Conservation (phyloP, 2,888 invertebrate species). For the Drosophila anomelani region DNA sequence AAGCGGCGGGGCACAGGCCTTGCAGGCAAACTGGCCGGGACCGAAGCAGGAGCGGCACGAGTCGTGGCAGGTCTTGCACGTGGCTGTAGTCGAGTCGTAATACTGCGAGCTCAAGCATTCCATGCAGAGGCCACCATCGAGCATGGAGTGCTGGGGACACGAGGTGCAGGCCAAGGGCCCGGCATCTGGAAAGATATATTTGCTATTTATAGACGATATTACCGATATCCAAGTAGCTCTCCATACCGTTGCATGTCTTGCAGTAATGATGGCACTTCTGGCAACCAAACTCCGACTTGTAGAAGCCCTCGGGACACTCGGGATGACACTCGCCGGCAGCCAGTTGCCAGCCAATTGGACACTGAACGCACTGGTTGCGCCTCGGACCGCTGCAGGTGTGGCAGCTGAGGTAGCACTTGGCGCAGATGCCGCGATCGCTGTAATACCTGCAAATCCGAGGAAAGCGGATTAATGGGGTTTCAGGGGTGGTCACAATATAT, state of each 20-base stretch:
- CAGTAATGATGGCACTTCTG: constrained; percentile 96
- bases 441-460: constrained; percentile 88
- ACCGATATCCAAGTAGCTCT: no score
- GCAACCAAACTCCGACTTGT: constrained; percentile 92
- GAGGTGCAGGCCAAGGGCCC: constrained; percentile 91
- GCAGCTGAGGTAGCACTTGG: constrained; percentile 93
- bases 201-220: neutral
- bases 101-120: constrained; percentile 91
- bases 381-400: constrained; percentile 94
- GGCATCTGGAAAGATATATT: constrained; percentile 85
- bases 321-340: constrained; percentile 94
- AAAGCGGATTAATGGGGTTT: neutral
- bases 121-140: constrained; percentile 91
- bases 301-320: constrained; percentile 94
- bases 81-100: constrained; percentile 89
- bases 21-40: constrained; percentile 89
- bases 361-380: constrained; percentile 93
- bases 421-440: constrained; percentile 93
- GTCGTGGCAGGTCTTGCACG: constrained; percentile 88
- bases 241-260: constrained; percentile 91
- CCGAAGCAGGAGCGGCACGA: constrained; percentile 89
- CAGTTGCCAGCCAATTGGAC: constrained; percentile 92
- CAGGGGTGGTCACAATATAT: neutral
- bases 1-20: constrained; percentile 88
- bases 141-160: constrained; percentile 90